A percentile compares a stretch with the other conserved stretches of the same genome.
Conservation (phyloP, 2,113 vertebrate genomes). For the Colinus virginianus region DNA sequence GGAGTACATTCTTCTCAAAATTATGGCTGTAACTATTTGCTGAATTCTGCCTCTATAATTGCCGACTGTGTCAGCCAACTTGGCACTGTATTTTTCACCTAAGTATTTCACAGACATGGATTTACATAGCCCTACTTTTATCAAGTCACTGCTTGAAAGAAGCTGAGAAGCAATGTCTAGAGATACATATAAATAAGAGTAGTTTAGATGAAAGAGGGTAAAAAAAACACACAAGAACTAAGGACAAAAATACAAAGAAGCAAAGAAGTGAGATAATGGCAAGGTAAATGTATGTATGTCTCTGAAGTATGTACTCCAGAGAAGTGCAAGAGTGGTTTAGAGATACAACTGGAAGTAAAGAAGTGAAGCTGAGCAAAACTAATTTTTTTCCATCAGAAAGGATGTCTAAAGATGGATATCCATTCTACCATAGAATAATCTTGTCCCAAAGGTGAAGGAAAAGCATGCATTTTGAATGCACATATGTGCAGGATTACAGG, state of each 20-base stretch:
- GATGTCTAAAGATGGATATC: background rate
- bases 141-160: background rate
- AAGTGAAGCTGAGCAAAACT: background rate
- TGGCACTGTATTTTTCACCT: background rate
- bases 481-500: rapidly evolving
- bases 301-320: background rate
- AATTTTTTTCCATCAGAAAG: background rate
- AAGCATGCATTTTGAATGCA: background rate
- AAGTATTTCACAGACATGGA: background rate
- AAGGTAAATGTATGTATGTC: background rate
- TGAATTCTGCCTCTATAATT: background rate
- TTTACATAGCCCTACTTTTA: background rate
- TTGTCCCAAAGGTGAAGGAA: background rate
- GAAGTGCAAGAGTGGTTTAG: background rate
- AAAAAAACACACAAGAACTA: background rate
- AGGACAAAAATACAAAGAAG: background rate
- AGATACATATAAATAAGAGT: background rate
- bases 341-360: background rate
- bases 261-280: background rate
- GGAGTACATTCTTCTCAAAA: rapidly evolving
- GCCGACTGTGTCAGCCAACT: background rate
- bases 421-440: background rate
- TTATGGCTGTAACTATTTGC: background rate
- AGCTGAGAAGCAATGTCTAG: background rate
- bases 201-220: background rate